Base-by-base conservation (phyloP, 2,888 invertebrate species). In the Diaphora mendica region DNA sequence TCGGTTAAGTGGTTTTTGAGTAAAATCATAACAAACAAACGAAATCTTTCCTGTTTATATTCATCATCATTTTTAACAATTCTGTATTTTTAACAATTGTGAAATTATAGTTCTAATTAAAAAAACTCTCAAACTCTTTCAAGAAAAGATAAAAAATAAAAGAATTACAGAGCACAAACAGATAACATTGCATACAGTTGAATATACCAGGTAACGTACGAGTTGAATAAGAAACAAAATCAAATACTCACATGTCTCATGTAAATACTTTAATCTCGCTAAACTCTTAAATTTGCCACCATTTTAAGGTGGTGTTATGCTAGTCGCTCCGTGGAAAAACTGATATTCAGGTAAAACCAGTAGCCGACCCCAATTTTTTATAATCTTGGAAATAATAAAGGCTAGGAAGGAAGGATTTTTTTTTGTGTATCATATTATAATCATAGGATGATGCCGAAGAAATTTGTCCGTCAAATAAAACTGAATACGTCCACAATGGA, bases 251-350 rank as follows among this genome's bases (percentile, higher is more conserved):
- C 35, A 33, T 33, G 33, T 23, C 1, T 13, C 64, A 23, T 35
- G 11, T 35, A 35, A 30, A 33, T 8, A 48, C 11, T 51, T 2
- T 3, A 48, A 68, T 3, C 2, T 42, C 71, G 64, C 71, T 30
- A 62, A 62, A 23, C 68, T 59, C 66, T 51, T 76, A 33, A 78
- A 39, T 65, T 66, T 86, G 81, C 84, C 82, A 81, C 23, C 17
- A 42, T 42, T 68, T 65, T 30, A 59, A 77, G 74, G 72, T 72
- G 62, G 42, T 77, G 70, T n/a, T n/a, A n/a, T n/a, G n/a, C n/a
- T n/a, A n/a, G n/a, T n/a, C n/a, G n/a, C n/a, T n/a, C n/a, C n/a
- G n/a, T n/a, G n/a, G n/a, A n/a, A n/a, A n/a, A n/a, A n/a, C n/a
- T n/a, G n/a, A n/a, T n/a, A n/a, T n/a, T n/a, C n/a, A n/a, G n/a